Percentiles rank a stretch among this genome's conserved stretches.
Evolutionary conservation across 2,888 invertebrate species (phyloP).

Genomic region (Trimorus sp.): DNA sequence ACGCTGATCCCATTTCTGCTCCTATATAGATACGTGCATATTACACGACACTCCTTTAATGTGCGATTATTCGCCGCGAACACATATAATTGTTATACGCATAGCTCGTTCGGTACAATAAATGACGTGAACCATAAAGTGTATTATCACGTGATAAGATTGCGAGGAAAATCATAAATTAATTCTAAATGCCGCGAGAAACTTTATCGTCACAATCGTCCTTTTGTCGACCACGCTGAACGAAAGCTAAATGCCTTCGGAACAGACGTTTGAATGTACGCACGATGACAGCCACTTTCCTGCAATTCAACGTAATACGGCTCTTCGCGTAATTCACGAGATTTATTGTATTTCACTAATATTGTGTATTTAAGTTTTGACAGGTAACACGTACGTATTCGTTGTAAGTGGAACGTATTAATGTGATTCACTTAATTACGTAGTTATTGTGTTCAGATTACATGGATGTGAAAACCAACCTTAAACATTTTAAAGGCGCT

Average conservation of each 20-base stretch:
- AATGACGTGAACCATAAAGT: slow-evolving; percentile 54
- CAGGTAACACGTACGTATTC: no score
- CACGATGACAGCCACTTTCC: slow-evolving; percentile 63
- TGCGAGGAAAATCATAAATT: slow-evolving; percentile 63
- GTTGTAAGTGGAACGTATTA: no score
- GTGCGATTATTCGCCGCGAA: no score
- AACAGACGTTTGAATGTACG: slow-evolving; percentile 63
- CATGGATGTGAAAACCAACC: no score
- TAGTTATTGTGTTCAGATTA: no score
- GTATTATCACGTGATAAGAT: slow-evolving; percentile 57
- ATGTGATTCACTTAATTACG: no score
- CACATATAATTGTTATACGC: slow-evolving; percentile 28
- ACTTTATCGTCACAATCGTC: slow-evolving; percentile 60
- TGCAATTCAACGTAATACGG: slow-evolving; percentile 59
- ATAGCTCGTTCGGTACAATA: slow-evolving; percentile 44
- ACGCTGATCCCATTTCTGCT: no score
- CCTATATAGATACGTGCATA: no score
- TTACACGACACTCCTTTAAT: no score
- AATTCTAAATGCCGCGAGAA: slow-evolving; percentile 59
- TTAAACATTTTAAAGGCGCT: no score
- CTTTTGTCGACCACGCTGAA: slow-evolving; percentile 52
- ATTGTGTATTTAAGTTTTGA: background rate
- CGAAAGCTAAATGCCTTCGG: slow-evolving; percentile 51
- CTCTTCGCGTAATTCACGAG: slow-evolving; percentile 40
- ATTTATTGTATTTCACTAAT: slow-evolving; percentile 48